Base-by-base conservation (phyloP, 2,888 invertebrate species). In the Polietes domitor region DNA sequence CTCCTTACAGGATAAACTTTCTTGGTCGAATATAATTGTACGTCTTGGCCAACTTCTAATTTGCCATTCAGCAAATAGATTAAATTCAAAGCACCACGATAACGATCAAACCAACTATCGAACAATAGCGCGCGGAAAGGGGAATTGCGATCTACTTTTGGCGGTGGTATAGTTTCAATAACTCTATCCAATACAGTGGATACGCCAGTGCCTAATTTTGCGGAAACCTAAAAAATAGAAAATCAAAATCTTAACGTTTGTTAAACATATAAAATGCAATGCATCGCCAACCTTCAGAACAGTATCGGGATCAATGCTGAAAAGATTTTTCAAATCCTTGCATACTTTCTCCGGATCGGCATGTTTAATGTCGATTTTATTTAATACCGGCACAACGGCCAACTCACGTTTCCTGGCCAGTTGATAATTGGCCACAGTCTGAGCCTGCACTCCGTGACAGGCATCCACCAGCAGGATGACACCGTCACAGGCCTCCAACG, bases 401-500 rank as follows among this genome's bases (percentile, higher is more conserved):
- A 99, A 92, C 87, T 98, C 95, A 86, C 95, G 95, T 73, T 95
- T 95, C 92, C 96, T 96, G 0, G 99, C 98, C 85, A 99, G 92
- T 91, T 97, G 96, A 92, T 97, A 98, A 89, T 99, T 99, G 17
- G 99, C 98, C 1, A 99, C 98, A 0, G 99, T 99, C 93, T 99
- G 99, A 0, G 99, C 99, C 93, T 99, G 98, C 1, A 98, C 96
- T 9, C 97, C 97, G 93, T 98, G 97, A 92, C 98, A 98, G 0
- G 99, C 98, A 93, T 99, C 99, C 0, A 99, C 97, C 72, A 99
- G 92, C 77, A 99, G 93, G 86, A 99, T 94, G 0, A 98, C 99
- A 10, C 99, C 99, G 93, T 99, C 97, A 90, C 98, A 99, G 68
- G 98, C 98, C 81, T 96, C 94, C 77, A 99, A 93, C 70, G 98